Conservation (phyloP, 1,140 invertebrate species). For the Anoplophora glabripennis region DNA sequence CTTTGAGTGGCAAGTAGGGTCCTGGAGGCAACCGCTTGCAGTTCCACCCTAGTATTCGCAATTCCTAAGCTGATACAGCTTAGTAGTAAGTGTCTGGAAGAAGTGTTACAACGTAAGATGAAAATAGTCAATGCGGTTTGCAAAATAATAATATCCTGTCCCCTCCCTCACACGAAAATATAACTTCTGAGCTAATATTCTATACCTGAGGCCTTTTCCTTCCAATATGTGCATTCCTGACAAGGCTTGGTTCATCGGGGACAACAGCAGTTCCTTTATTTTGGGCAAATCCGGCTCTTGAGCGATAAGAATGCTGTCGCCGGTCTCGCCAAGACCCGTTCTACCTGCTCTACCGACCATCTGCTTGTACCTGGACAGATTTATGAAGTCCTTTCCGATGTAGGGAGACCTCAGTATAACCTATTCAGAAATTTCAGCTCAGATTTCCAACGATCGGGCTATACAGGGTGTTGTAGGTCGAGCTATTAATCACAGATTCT, state of each 20-base stretch:
- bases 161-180: constrained; percentile 3
- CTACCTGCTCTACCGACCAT: constrained; percentile 89
- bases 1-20: constrained; percentile 66
- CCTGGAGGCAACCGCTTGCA: constrained; percentile 55
- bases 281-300: constrained; percentile 54
- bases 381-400: constrained; percentile 75
- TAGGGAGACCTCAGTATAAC: constrained; percentile 83
- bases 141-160: too few species aligned
- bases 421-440: constrained; percentile 43
- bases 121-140: not conserved
- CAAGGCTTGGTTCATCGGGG: constrained; percentile 66
- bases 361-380: constrained; percentile 84
- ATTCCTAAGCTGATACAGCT: constrained; percentile 65
- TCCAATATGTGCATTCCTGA: constrained; percentile 59
- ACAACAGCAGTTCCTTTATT: constrained; percentile 59
- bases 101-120: not conserved
- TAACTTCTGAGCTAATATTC: not conserved
- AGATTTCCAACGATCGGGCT: too few species aligned
- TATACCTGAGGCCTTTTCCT: constrained; percentile 54
- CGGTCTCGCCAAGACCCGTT: constrained; percentile 72
- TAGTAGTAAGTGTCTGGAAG: constrained; percentile 60
- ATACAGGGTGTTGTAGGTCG: too few species aligned
- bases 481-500: too few species aligned
- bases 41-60: constrained; percentile 53
- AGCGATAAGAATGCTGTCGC: constrained; percentile 78